A percentile compares a stretch with the other conserved stretches of the same genome.
phyloP scores from a whole-genome alignment of 1,140 invertebrate genomes.

The Lamellibrachia luymesi region DNA sequence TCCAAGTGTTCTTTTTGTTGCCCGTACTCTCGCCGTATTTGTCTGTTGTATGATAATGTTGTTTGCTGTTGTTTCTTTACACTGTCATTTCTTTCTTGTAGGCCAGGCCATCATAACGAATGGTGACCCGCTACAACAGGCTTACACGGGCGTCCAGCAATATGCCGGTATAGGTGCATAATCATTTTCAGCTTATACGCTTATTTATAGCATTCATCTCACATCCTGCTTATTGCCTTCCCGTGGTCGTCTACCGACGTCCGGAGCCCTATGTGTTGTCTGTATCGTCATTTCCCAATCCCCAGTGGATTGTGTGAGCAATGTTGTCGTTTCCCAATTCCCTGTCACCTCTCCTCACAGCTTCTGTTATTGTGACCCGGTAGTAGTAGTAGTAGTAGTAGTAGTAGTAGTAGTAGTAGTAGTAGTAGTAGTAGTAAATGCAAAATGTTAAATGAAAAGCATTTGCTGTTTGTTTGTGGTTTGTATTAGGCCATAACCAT shows the following conservation, averaged over 20 bases:
- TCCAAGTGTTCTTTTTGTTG: neutral
- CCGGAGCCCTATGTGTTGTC: neutral
- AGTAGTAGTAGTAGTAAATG: neutral
- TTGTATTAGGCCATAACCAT: neutral
- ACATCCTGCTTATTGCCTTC: neutral
- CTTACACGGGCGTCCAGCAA: slow-evolving; percentile 82
- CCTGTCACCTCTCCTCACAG: neutral
- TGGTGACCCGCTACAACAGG: slow-evolving; percentile 76
- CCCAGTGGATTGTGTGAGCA: neutral
- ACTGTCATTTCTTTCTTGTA: slow-evolving; percentile 55
- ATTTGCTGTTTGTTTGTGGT: neutral
- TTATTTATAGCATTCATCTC: neutral
- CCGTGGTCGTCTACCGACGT: neutral
- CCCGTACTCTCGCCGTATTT: slow-evolving; percentile 59
- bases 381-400: neutral
- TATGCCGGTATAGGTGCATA: slow-evolving; percentile 73
- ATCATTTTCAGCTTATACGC: neutral
- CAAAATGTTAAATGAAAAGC: neutral
- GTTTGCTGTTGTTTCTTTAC: slow-evolving; percentile 57
- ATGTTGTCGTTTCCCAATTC: neutral
- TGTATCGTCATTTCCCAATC: neutral
- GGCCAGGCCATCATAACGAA: slow-evolving; percentile 70
- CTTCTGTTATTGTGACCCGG: neutral
- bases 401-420: neutral
- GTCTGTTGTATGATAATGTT: slow-evolving; percentile 59